Percentiles rank a stretch among this genome's conserved stretches.
Evolutionary conservation across 1,140 invertebrate species (phyloP).

Genomic region (Helicoverpa zea): DNA sequence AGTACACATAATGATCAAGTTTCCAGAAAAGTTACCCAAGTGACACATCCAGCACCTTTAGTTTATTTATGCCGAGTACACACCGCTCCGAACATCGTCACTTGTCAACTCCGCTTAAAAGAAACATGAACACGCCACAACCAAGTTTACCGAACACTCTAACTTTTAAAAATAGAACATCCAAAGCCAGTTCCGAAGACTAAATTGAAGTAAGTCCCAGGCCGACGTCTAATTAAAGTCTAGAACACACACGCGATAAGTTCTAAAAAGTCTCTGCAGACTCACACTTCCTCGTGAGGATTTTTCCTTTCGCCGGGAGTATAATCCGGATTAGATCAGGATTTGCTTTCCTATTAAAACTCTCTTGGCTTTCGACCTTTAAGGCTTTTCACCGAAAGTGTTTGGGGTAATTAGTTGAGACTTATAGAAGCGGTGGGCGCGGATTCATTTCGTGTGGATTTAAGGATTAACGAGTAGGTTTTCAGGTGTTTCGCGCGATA

Average conservation of each 20-base stretch:
- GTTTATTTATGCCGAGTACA: constrained; percentile 27
- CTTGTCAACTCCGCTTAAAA: constrained; percentile 3
- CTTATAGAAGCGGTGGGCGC: constrained; percentile 17
- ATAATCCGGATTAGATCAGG: constrained; percentile 47
- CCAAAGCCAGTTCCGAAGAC: not conserved
- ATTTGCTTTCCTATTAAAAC: constrained; percentile 51
- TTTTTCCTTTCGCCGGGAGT: constrained; percentile 40
- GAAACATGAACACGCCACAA: constrained; percentile 10
- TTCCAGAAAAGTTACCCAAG: constrained; percentile 3
- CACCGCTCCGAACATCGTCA: not conserved
- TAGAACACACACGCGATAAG: constrained; percentile 39
- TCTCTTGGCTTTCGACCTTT: constrained; percentile 42
- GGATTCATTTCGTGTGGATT: constrained; percentile 35
- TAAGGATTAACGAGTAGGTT: constrained; percentile 7
- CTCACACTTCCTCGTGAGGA: constrained; percentile 36
- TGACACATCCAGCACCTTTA: constrained; percentile 4
- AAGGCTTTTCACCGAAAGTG: constrained; percentile 33
- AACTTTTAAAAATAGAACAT: not conserved
- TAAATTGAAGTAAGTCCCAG: constrained; percentile 22
- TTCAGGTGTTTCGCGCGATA: not conserved
- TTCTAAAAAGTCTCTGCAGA: constrained; percentile 11
- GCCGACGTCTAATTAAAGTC: constrained; percentile 30
- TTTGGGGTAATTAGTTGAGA: constrained; percentile 36
- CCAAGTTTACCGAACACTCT: not conserved
- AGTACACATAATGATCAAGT: not conserved